Evolutionary conservation across 1,140 invertebrate species (phyloP).

Genomic region (Drosophila suzukii): DNA sequence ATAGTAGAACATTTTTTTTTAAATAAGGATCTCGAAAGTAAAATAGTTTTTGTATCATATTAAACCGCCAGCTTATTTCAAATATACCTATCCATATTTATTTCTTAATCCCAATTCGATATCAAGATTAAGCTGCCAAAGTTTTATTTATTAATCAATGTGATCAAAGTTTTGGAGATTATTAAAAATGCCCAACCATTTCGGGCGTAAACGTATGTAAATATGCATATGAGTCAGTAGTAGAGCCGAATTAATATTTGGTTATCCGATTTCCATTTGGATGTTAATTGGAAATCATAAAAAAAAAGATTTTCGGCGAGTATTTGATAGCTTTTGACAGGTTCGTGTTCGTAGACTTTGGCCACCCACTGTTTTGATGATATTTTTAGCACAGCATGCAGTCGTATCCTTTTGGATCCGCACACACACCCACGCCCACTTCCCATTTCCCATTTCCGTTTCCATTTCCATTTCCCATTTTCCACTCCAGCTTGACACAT

Average conservation of each 20-base stretch:
- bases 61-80: too few relatives aligned
- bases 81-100: background rate
- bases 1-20: background rate
- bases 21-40: background rate
- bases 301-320: background rate
- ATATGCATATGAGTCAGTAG: background rate
- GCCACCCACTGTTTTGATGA: slow-evolving; percentile 7
- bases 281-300: slow-evolving; percentile 1
- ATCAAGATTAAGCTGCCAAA: background rate
- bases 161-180: background rate
- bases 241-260: background rate
- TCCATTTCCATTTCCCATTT: slow-evolving; percentile 24
- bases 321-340: background rate
- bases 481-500: slow-evolving; percentile 25
- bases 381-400: slow-evolving; percentile 12
- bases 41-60: too few relatives aligned
- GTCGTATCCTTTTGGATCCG: slow-evolving; percentile 12
- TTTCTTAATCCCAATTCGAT: background rate
- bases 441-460: slow-evolving; percentile 12
- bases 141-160: background rate
- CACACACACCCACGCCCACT: background rate
- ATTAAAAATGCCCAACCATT: background rate
- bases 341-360: background rate
- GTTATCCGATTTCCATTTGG: background rate
- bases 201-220: background rate